Evolutionary conservation across 2,797 vertebrate species (phyloP), one percentile per base, ranked within the genome.

Genomic region (Sebastes nivosus): DNA sequence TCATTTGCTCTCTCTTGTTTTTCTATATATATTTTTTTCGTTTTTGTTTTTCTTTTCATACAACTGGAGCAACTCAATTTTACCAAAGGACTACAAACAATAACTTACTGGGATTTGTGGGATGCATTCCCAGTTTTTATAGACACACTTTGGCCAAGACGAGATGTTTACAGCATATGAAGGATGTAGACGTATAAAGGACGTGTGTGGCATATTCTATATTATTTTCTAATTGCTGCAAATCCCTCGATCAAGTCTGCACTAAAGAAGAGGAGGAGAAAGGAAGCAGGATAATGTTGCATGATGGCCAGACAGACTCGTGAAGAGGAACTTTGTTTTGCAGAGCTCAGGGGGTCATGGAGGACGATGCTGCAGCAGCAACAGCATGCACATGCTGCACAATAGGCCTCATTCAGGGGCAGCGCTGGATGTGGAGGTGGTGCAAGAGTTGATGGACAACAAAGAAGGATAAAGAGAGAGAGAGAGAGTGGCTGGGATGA

Each of bases 341-440:
- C 22, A 32, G 57, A 30, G 14, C 54, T 6, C 36, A 25, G 77
- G 60, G 27, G 79, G 67, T 80, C 54, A 69, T 1, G 34, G 61
- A 84, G 75, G 82, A 80, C 18, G 76, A 63, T 25, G 68, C 69
- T 7, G 22, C 66, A 46, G 22, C 66, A 46, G 80, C 80, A 66
- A n/a, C 75, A 75, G 70, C 71, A 68, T 38, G 67, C 65, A 34
- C 0, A 67, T 18, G 42, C 79, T 75, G 78, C 83, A 92, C 90
- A 92, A 91, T 74, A 36, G 86, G 76, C 81, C 84, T 87, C 87
- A 90, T 92, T 92, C 80, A 93, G 77, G 64, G 77, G 81, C 72
- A 22, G 80, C 20, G 4, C 55, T 80, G 75, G 80, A 86, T 67
- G 75, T 71, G 71, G 61, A 74, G 75, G 83, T 88, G 83, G 84